Evolutionary conservation across 2,797 vertebrate species (phyloP), one percentile per base, ranked within the genome.

Genomic region (Peromyscus attwateri): DNA sequence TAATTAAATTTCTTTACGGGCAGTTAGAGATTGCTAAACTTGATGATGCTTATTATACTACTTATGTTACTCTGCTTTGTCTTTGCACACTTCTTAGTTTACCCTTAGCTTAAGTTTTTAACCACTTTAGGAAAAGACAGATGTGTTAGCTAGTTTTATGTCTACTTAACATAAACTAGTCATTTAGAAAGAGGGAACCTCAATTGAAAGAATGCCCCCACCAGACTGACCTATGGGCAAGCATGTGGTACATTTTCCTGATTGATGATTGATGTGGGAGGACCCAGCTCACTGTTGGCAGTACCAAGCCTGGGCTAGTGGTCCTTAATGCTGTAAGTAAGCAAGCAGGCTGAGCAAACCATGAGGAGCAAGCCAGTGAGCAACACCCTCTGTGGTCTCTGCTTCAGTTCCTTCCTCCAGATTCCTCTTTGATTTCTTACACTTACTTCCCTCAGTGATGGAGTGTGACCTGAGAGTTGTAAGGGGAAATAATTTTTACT

Each of bases 1-100:
- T 0, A 81, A 16, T 83, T 91, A n/a, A 49, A 55, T 95, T 96
- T 94, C 66, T 81, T 85, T 76, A 34, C 19, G 13, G 0, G 55
- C 11, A 64, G 71, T 89, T 91, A 73, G 2, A 94, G 23, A 83
- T 93, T 88, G 8, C 64, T 82, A 89, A 90, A 83, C 46, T 89
- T 70, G 23, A 23, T 93, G 37, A 43, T 79, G 79, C 57, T 55
- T 93, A 29, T 81, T n/a, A n/a, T n/a, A 55, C 23, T 57, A 43
- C 27, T 40, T 40, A 34, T 17, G 31, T 83, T 81, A 81, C 64
- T 68, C 77, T 82, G 80, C 49, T 73, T 80, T 10, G 10, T 16
- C 60, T 87, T 87, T 60, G 55, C 12, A 43, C 11, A 43, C 90
- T 73, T 12, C 13, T 8, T 1, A 87, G 6, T 73, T 4, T 87